Conservation (phyloP, 2,113 vertebrate species). For the Rafetus swinhoei region DNA sequence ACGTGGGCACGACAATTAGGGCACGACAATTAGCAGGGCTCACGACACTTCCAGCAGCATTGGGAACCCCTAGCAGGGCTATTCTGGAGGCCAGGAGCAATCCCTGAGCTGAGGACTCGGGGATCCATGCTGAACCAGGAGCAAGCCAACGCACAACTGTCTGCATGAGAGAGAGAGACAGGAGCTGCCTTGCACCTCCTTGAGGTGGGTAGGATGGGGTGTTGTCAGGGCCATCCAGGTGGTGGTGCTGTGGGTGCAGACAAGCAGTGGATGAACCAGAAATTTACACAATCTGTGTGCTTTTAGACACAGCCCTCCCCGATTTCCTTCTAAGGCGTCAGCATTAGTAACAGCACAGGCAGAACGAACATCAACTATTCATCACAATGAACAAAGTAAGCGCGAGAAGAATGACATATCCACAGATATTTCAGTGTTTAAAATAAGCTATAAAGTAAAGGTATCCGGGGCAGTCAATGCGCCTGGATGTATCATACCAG, state of each 20-base stretch:
- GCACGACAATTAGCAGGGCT: background rate
- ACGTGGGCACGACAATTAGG: background rate
- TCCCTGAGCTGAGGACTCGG: fast-evolving
- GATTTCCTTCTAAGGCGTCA: background rate
- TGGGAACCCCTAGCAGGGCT: background rate
- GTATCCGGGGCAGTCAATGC: slow-evolving; percentile 80
- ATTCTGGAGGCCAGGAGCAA: fast-evolving
- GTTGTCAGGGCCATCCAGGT: background rate
- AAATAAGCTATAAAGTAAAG: slow-evolving; percentile 64
- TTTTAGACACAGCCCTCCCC: slow-evolving; percentile 2
- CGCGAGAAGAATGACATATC: slow-evolving; percentile 73
- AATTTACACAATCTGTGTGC: background rate
- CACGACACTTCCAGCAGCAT: fast-evolving
- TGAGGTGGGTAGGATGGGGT: background rate
- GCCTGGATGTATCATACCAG: slow-evolving; percentile 88
- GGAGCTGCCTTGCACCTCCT: background rate
- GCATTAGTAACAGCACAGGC: slow-evolving; percentile 71
- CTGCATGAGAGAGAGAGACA: fast-evolving
- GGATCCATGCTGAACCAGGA: fast-evolving
- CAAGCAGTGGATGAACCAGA: slow-evolving; percentile 2
- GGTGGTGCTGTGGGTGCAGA: background rate
- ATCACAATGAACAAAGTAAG: slow-evolving; percentile 43
- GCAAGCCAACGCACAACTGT: background rate
- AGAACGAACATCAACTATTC: slow-evolving; percentile 33
- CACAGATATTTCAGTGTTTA: slow-evolving; percentile 62